Evolutionary conservation across 2,888 invertebrate genomes (phyloP).

Genomic region (Oegoconia quadripuncta): DNA sequence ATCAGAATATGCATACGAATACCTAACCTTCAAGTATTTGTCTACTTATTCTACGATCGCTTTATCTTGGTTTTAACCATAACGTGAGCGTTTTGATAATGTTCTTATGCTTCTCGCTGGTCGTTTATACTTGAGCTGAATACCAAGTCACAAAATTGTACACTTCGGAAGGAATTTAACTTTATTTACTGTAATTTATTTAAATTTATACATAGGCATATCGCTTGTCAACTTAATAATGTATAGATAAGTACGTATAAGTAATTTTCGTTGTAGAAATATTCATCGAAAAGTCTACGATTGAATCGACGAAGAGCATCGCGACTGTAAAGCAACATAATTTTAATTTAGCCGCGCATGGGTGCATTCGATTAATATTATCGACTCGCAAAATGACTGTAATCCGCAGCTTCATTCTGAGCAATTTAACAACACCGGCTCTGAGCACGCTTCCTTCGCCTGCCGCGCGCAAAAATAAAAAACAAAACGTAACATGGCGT

Average conservation of each 20-base stretch:
- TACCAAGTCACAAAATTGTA: conserved; percentile 9
- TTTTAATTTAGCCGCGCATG: not conserved
- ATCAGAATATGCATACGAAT: too few relatives aligned
- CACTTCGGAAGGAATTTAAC: conserved; percentile 1
- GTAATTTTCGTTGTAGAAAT: not conserved
- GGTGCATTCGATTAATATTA: conserved; percentile 12
- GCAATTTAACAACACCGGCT: conserved; percentile 27
- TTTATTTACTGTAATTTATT: conserved; percentile 22
- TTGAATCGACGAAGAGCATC: not conserved
- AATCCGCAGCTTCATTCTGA: conserved; percentile 31
- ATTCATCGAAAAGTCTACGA: not conserved
- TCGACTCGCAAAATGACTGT: conserved; percentile 10
- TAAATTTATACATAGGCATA: conserved; percentile 11
- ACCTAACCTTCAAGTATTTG: too few relatives aligned
- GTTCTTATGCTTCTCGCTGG: too few relatives aligned
- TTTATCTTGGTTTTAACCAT: too few relatives aligned
- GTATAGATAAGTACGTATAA: not conserved
- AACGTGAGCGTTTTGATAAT: too few relatives aligned
- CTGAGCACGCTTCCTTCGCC: conserved; percentile 18
- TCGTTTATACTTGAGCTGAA: conserved; percentile 5
- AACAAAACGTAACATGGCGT: conserved; percentile 32
- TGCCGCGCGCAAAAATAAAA: conserved; percentile 28
- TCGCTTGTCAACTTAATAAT: not conserved
- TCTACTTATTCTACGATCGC: too few relatives aligned
- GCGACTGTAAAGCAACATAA: not conserved